These are phyloP conservation scores for Liparis tanakae DNA, from an alignment of 2,797 vertebrate genomes.

Conservation along the genomic window DNA sequence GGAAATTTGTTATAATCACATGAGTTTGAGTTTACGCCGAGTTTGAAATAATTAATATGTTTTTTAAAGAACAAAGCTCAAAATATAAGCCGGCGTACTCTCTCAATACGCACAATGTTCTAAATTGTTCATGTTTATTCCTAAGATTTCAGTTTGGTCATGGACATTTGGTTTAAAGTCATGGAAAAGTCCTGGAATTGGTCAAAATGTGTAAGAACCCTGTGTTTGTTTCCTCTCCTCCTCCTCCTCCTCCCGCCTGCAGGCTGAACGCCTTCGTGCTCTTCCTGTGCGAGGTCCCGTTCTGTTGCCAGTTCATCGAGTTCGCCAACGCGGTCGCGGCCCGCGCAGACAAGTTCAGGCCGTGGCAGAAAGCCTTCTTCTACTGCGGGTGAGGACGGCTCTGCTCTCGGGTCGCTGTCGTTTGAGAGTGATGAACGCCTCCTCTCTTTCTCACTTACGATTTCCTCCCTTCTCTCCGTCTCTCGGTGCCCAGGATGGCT, in stretches of 20 bases:
- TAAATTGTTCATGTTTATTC: too few relatives aligned
- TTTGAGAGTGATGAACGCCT: conserved; percentile 7
- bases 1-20: too few relatives aligned
- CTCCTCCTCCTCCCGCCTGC: conserved; percentile 21
- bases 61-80: too few relatives aligned
- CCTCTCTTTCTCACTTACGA: conserved; percentile 1
- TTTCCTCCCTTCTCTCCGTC: conserved; percentile 9
- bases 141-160: too few relatives aligned
- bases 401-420: background rate
- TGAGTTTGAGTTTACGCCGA: too few relatives aligned
- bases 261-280: conserved; percentile 94
- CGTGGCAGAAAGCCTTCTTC: conserved; percentile 97
- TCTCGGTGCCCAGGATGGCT: conserved; percentile 87
- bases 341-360: conserved; percentile 87
- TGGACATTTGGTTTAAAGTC: too few relatives aligned
- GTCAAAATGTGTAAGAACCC: too few relatives aligned
- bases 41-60: too few relatives aligned
- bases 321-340: conserved; percentile 89
- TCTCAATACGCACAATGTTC: too few relatives aligned
- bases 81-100: too few relatives aligned
- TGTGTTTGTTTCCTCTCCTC: conserved; percentile 47
- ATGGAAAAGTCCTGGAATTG: too few relatives aligned
- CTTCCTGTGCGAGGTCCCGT: conserved; percentile 94
- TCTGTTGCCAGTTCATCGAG: conserved; percentile 98
- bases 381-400: conserved; percentile 92